phyloP scores from a whole-genome alignment of 2,797 vertebrate genomes.

The Alosa sapidissima region DNA sequence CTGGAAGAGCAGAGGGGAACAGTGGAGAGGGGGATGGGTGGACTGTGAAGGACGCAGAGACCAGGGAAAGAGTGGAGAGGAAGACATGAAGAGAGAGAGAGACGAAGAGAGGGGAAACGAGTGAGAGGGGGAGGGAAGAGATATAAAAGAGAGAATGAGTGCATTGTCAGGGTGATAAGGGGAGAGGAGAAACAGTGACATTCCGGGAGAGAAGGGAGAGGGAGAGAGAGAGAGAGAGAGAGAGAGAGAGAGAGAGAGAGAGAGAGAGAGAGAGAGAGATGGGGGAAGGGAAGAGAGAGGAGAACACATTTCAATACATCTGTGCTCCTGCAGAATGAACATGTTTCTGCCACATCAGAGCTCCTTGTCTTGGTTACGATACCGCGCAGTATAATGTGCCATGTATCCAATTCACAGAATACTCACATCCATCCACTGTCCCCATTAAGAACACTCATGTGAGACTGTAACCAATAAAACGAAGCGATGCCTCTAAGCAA shows the following conservation, averaged over 20 bases:
- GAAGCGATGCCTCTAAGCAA: background rate
- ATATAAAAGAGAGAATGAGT: background rate
- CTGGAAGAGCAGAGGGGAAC: no score
- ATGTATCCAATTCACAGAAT: background rate
- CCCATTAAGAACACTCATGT: background rate
- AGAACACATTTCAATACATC: conserved; percentile 24
- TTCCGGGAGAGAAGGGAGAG: no score
- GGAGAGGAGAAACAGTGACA: background rate
- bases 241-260: conserved; percentile 37
- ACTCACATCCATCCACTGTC: background rate
- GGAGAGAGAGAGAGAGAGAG: conserved; percentile 35
- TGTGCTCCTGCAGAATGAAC: background rate
- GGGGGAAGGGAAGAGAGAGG: background rate
- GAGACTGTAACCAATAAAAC: background rate
- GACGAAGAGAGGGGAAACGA: background rate
- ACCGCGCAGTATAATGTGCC: background rate
- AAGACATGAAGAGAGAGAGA: background rate
- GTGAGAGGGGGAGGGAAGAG: background rate
- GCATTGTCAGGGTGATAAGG: no score
- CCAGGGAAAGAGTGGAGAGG: background rate
- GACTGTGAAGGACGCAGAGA: background rate
- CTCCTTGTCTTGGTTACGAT: background rate
- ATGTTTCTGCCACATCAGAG: background rate
- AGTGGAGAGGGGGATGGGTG: no score
- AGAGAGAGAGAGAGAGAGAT: conserved; percentile 38